Base-by-base conservation (phyloP, 2,797 vertebrate genomes). In the Nasua narica region DNA sequence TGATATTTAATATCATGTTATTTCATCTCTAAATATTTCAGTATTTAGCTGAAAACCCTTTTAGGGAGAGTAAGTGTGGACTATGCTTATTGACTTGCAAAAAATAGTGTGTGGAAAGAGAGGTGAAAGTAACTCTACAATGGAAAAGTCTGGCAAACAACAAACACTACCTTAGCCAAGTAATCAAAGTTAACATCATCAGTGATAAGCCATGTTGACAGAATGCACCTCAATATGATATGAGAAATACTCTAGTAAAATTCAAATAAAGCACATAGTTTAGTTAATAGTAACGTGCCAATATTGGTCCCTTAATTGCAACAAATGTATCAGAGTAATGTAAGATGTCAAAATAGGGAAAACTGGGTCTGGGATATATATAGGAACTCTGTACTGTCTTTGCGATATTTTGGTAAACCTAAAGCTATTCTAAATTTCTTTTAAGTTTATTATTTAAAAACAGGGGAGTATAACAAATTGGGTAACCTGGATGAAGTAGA, bases 21-120 rank as follows among this genome's bases (percentile, higher is more conserved):
- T 69, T 91, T 76, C 5, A 85, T 21, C 13, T 58, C 70, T 95
- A 86, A 82, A 32, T 93, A 91, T 91, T 84, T 96, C 52, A 84
- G 2, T 77, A 81, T 52, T 1, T 21, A 82, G 58, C 76, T 95
- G 19, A 77, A n/a, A 65, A 65, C 32, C 16, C 62, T 67, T 35
- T 67, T 10, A n/a, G 6, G 32, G 21, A 83, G 7, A 2, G 19
- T 77, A n/a, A 72, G 35, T 58, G 5, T 84, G 23, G 19, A 21
- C 29, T 40, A 1, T 18, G 11, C 40, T 81, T 56, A 78, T 46
- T 32, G 18, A 72, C 9, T 1, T 77, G 25, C 67, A 35, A 54
- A 67, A 19, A 48, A 48, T 23, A 79, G 58, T 40, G 27, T 23
- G 27, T 43, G 19, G 40, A 50, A 72, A 60, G 50, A 74, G 25